phyloP scores from a whole-genome alignment of 2,113 vertebrate genomes.

The Pristiophorus japonicus region DNA sequence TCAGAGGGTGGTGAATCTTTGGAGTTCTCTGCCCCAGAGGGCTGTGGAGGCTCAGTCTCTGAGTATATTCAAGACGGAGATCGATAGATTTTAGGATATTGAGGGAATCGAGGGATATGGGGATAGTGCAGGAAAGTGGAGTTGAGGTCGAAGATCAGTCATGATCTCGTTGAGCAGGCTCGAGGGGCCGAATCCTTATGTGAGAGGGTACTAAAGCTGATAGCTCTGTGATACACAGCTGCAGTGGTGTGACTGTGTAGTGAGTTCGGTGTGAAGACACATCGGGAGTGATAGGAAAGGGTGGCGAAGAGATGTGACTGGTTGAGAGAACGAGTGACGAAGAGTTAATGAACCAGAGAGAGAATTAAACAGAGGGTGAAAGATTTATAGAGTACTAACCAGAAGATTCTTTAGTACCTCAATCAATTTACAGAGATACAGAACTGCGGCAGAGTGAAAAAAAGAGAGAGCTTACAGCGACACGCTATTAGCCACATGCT shows the following conservation, averaged over 20 bases:
- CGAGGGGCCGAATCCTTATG: no score
- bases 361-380: not conserved
- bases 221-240: not conserved
- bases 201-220: not conserved
- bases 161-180: no score
- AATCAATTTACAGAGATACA: not conserved
- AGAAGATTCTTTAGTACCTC: not conserved
- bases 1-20: no score
- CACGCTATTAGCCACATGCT: no score
- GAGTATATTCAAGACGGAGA: no score
- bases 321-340: not conserved
- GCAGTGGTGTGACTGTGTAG: not conserved
- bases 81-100: no score
- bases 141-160: no score
- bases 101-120: no score
- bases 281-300: not conserved
- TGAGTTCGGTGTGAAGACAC: not conserved
- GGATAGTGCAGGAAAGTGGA: no score
- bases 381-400: not conserved
- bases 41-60: no score
- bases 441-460: not conserved
- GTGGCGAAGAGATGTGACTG: not conserved
- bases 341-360: not conserved
- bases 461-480: not conserved
- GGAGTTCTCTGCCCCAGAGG: no score